Percentiles rank a stretch among this genome's conserved stretches.
Evolutionary conservation across 2,888 invertebrate species (phyloP).

Genomic region (Litoditis marina): DNA sequence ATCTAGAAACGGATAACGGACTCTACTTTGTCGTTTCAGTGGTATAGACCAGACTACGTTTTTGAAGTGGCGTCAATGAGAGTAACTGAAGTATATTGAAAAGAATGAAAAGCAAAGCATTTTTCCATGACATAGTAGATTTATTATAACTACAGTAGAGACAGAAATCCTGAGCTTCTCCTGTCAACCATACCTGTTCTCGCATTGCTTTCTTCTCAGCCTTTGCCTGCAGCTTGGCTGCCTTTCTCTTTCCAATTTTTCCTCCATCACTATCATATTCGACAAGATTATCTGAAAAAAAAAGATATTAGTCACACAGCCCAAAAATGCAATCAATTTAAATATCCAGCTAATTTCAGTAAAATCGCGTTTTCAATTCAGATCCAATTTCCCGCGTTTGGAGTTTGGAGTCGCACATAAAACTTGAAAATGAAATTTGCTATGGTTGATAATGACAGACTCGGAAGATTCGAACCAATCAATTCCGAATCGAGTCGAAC

Average conservation of each 20-base stretch:
- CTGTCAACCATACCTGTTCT: constrained; percentile 52
- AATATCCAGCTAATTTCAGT: background rate
- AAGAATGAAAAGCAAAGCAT: background rate
- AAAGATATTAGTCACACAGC: background rate
- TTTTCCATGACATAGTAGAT: background rate
- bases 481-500: too few relatives aligned
- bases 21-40: too few relatives aligned
- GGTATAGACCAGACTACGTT: too few relatives aligned
- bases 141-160: too few relatives aligned
- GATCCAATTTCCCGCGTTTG: too few relatives aligned
- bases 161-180: too few relatives aligned
- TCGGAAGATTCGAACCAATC: too few relatives aligned
- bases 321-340: background rate
- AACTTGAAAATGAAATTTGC: too few relatives aligned
- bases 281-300: too few relatives aligned
- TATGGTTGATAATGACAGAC: constrained; percentile 18
- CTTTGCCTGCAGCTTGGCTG: constrained; percentile 59
- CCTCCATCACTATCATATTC: constrained; percentile 21
- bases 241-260: constrained; percentile 60
- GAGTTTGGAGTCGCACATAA: too few relatives aligned
- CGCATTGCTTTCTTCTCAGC: constrained; percentile 55
- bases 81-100: background rate
- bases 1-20: too few relatives aligned
- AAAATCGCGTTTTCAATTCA: background rate
- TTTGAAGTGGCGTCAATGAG: too few relatives aligned